Percentiles rank a stretch among this genome's conserved stretches.
Evolutionary conservation across 2,888 invertebrate species (phyloP).

Genomic region (Erannis defoliaria): DNA sequence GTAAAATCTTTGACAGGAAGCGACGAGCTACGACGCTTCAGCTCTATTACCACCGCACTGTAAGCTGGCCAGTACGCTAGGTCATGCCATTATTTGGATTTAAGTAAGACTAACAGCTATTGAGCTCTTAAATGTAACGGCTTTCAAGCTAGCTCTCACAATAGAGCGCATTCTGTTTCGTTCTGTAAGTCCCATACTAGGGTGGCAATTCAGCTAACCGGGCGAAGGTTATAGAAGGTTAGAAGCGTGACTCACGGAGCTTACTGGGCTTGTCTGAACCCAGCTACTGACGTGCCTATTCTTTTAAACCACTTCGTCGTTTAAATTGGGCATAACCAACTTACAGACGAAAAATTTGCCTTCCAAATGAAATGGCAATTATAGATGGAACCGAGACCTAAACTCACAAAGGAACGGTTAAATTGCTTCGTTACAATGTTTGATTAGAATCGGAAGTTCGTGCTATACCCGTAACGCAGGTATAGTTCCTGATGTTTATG

Average conservation of each 20-base stretch:
- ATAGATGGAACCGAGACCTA: constrained; percentile 34
- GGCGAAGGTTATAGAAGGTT: too few relatives aligned
- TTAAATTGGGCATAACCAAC: constrained; percentile 18
- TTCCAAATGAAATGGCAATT: constrained; percentile 38
- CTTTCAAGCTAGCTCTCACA: neutral
- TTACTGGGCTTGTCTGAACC: too few relatives aligned
- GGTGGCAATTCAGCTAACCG: too few relatives aligned
- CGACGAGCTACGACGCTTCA: constrained; percentile 48
- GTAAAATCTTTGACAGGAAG: constrained; percentile 48
- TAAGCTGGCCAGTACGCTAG: constrained; percentile 15
- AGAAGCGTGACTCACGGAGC: too few relatives aligned
- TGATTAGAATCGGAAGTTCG: constrained; percentile 41
- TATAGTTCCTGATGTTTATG: constrained; percentile 27
- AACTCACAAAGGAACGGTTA: constrained; percentile 41
- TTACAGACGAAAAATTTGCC: constrained; percentile 33
- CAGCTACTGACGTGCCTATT: neutral
- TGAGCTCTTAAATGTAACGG: constrained; percentile 6
- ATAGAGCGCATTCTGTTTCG: neutral
- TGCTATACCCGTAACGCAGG: constrained; percentile 31
- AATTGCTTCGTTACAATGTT: constrained; percentile 49
- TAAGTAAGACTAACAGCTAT: constrained; percentile 8
- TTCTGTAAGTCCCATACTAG: too few relatives aligned
- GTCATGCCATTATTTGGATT: constrained; percentile 12
- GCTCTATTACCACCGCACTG: constrained; percentile 48
- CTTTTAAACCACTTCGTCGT: neutral